Base-by-base conservation (phyloP, 2,797 vertebrate species). In the Chaetodon trifasciatus region DNA sequence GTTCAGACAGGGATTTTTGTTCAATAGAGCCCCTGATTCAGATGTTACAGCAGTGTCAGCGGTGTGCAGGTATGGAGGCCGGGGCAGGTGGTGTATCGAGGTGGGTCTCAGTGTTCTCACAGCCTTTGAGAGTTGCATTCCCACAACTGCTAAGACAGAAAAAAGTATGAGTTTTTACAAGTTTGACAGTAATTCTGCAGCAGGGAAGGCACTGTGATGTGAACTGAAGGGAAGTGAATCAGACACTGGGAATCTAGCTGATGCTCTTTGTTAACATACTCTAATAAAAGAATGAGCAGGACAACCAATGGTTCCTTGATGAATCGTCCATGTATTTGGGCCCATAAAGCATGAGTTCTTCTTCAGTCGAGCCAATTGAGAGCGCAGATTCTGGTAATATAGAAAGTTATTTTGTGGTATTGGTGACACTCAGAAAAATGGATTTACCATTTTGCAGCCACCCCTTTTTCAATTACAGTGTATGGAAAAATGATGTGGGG, bases 1-100 rank as follows among this genome's bases (percentile, higher is more conserved):
- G 84, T 86, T 89, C 89, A 87, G 86, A 89, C 76, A 9, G 89
- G 93, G 92, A 86, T 92, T 91, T 93, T 81, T 89, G 78, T 89
- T 90, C 42, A 13, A 89, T 82, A 82, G 81, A 92, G 81, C 88
- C 78, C 74, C 84, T 50, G 85, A 90, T 88, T 94, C 88, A 89
- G 81, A 84, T 61, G 47, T 53, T 86, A 73, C 81, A 70, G 66
- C 72, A 23, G 75, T 91, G 91, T 91, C 89, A 90, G 84, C 49
- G 8, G 80, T 73, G 87, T 53, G 74, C 83, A 81, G 88, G 89
- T 88, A 84, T 39, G 65, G 71, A 87, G 84, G 82, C 79, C 61
- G 8, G 86, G 86, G 75, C 75, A 80, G 69, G 73, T 64, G 24
- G 44, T 80, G 84, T 80, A 79, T 72, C 23, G 16, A 79, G 39